phyloP scores from a whole-genome alignment of 2,888 invertebrate species.

The Rosalia funebris region DNA sequence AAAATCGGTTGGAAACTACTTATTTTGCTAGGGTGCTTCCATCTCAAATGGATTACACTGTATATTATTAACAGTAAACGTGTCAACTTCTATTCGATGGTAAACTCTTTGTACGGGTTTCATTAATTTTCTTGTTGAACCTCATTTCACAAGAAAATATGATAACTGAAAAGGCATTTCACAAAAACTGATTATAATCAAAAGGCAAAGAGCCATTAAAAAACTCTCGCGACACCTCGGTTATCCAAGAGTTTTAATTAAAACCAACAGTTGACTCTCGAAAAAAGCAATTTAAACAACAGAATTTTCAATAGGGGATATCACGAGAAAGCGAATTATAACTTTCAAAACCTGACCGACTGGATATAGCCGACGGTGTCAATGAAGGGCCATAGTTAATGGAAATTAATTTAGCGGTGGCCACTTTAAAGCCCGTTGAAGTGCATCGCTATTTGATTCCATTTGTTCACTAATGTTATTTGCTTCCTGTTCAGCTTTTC shows the following conservation, averaged over 20 bases:
- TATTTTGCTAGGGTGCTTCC: no score
- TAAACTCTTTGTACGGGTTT: no score
- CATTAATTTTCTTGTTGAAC: no score
- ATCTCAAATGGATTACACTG: no score
- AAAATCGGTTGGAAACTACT: no score
- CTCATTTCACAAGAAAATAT: no score
- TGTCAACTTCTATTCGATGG: no score
- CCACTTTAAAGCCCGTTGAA: constrained; percentile 11
- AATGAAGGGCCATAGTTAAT: background rate
- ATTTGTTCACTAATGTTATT: constrained; percentile 10
- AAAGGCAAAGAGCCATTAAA: no score
- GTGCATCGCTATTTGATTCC: background rate
- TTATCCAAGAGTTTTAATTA: background rate
- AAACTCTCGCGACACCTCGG: no score
- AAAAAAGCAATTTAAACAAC: background rate
- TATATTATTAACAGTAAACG: no score
- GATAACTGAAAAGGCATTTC: no score
- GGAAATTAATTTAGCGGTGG: constrained; percentile 2
- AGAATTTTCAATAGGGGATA: background rate
- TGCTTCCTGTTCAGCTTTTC: background rate
- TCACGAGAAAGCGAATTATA: background rate
- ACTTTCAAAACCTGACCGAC: constrained; percentile 10
- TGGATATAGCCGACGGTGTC: constrained; percentile 5
- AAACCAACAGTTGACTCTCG: background rate
- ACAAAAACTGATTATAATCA: no score